Conservation (phyloP, 2,888 invertebrate species). For the Harpalus rufipes region DNA sequence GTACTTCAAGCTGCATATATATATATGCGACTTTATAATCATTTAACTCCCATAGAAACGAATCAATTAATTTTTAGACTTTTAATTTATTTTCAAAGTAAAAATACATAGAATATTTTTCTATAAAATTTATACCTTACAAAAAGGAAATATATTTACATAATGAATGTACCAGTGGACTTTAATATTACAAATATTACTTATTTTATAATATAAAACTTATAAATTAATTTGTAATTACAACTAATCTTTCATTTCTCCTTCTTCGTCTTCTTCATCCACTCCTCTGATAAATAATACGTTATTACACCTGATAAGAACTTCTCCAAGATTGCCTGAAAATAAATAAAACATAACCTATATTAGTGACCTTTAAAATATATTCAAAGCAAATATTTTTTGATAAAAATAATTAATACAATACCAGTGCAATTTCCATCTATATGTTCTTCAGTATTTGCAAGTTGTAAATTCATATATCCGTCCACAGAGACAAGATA, state of each 20-base stretch:
- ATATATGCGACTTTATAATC: no score
- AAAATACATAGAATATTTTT: not conserved
- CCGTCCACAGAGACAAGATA: constrained; percentile 98
- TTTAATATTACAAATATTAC: not conserved
- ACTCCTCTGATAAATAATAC: constrained; percentile 96
- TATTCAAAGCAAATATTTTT: not conserved
- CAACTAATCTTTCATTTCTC: constrained; percentile 92
- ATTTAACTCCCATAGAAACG: no score
- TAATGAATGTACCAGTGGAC: not conserved
- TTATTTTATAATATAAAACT: not conserved
- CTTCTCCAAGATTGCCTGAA: constrained; percentile 94
- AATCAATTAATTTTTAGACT: not conserved
- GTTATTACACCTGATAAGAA: constrained; percentile 98
- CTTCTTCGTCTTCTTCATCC: constrained; percentile 98
- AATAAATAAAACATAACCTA: constrained; percentile 65
- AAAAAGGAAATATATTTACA: not conserved
- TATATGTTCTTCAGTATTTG: constrained; percentile 98
- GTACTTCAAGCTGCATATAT: no score
- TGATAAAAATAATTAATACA: not conserved
- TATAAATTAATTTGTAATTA: constrained; percentile 39
- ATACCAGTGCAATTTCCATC: constrained; percentile 93
- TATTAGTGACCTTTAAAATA: constrained; percentile 14
- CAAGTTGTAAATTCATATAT: constrained; percentile 99
- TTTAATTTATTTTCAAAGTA: constrained; percentile 3
- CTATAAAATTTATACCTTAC: not conserved